These are phyloP conservation scores for Himalopsyche japonica DNA, from an alignment of 2,888 invertebrate species.

Conservation along the genomic window DNA sequence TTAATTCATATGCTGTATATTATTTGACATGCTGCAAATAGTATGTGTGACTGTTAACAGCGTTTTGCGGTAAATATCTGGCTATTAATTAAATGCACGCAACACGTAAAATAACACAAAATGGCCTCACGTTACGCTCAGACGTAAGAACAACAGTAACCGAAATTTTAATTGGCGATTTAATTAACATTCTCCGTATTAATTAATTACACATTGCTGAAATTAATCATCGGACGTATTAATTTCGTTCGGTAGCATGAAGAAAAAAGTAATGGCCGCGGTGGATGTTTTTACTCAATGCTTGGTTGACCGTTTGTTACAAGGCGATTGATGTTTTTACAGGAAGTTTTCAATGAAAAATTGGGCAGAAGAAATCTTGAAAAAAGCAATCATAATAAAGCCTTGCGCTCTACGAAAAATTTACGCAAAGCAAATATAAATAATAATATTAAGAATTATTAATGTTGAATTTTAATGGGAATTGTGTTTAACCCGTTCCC, in stretches of 20 bases:
- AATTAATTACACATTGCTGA: conserved; percentile 14
- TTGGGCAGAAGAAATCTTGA: not conserved
- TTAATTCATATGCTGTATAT: not conserved
- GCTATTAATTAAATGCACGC: conserved; percentile 27
- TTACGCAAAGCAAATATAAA: too few species aligned
- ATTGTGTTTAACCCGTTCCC: too few species aligned
- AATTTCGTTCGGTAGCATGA: not conserved
- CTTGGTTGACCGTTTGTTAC: not conserved
- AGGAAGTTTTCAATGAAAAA: not conserved
- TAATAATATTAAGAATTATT: too few species aligned
- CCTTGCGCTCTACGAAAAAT: not conserved
- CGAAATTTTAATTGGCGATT: conserved; percentile 34
- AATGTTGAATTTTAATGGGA: too few species aligned
- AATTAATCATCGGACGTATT: not conserved
- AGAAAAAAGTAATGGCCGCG: not conserved
- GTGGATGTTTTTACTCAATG: not conserved
- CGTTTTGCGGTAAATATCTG: conserved; percentile 33
- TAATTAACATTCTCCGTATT: conserved; percentile 31
- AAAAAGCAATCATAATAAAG: not conserved
- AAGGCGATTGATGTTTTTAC: not conserved
- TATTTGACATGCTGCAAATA: conserved; percentile 14
- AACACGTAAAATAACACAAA: not conserved
- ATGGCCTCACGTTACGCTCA: not conserved
- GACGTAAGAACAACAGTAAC: conserved; percentile 26
- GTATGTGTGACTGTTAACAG: conserved; percentile 27